Evolutionary conservation across 2,888 invertebrate genomes (phyloP), one percentile per base, ranked within the genome.

Genomic region (Geotrupes spiniger): DNA sequence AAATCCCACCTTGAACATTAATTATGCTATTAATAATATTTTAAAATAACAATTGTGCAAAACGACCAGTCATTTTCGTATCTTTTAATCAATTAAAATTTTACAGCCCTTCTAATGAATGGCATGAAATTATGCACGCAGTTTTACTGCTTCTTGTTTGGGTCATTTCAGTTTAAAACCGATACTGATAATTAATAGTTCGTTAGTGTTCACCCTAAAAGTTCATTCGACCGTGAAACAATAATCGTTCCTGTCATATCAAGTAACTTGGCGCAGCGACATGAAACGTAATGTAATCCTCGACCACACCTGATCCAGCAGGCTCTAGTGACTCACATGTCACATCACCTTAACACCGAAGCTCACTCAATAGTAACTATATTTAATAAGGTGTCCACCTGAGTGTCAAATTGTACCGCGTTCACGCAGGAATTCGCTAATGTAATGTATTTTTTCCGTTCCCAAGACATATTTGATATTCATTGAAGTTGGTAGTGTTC

Each of bases 271-370:
- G 64, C 59, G 57, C 59, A 59, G 36, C 59, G 62, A 63, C 57
- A 61, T 58, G 56, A 54, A 52, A 58, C 56, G 65, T 64, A 66
- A 66, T 60, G 59, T 62, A 62, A 69, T 68, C 65, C 68, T 54
- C 52, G 66, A 66, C 67, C 67, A 69, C 69, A 69, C 69, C 68
- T 69, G 68, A 66, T 63, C 33, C 11, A 28, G 16, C 8, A 28
- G 33, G 40, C 37, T 46, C 33, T 42, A 42, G 48, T 57, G 56
- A 54, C 51, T 55, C 54, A 56, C 45, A 49, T 56, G 58, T 56
- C 55, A 45, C 51, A 47, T 56, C 50, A 54, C 36, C 47, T 60
- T 57, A 60, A 33, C 14, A 21, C 21, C 21, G 14, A 36, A 15
- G 36, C 17, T 16, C 17, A 36, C 12, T 36, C 1, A 36, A 36